Evolutionary conservation across 2,888 invertebrate genomes (phyloP), one percentile per base, ranked within the genome.

Genomic region (Clepsis dumicolana): DNA sequence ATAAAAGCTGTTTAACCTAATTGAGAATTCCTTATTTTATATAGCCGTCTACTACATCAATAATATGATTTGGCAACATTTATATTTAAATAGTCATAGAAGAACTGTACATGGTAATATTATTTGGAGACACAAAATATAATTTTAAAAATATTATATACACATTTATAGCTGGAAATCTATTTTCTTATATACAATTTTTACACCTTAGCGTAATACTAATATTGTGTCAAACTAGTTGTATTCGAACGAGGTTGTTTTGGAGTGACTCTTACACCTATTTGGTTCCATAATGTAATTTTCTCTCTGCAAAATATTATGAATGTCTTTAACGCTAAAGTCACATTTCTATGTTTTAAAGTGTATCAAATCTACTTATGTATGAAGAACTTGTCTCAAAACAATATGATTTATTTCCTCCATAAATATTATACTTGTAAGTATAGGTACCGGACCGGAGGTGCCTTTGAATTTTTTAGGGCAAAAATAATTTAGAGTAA

Each of bases 241-340:
- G 18, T 32, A 21, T n/a, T 21, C 7, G 7, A 24, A 57, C 24
- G 1, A n/a, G 41, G 41, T 59, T 35, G 38, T n/a, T 18, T 38
- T 18, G 44, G 48, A 65, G 48, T 35, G 21, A 29, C n/a, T 21
- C 56, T 67, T 63, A 67, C 27, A 50, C 35, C 16, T 63, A 67
- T 67, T 63, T 67, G 67, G 67, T 63, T 62, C 67, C 67, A 29
- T 66, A 32, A 35, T n/a, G 24, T 66, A 32, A 38, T 35, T 38
- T 10, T 41, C 41, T 59, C n/a, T 59, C 54, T 25, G 54, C 41
- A 59, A 53, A 54, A 56, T 56, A 16, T 10, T 21, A 5, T 2
- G 32, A 54, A 4, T 29, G 25, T 12, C 4, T 25, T 10, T 16
- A 53, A 8, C 14, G 53, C 1, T 44, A 44, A 10, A 44, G 16